Base-by-base conservation (phyloP, 2,113 vertebrate genomes). In the Ceratotherium simum region DNA sequence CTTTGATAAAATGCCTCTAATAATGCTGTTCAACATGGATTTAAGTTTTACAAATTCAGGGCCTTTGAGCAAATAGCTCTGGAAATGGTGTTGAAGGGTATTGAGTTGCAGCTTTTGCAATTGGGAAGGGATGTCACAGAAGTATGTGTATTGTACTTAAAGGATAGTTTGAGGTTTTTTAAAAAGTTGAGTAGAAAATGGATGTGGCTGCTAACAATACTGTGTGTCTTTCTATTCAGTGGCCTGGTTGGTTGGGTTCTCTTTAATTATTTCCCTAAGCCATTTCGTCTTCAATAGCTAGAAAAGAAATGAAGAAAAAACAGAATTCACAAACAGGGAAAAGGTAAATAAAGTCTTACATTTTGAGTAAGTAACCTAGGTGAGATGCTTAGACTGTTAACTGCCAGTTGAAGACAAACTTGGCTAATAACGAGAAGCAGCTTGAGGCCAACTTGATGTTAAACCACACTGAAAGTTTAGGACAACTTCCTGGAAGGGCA, bases 1-100 rank as follows among this genome's bases (percentile, higher is more conserved):
- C 76, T 95, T 89, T 85, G 67, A 64, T 93, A 62, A 65, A 84
- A 95, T 81, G 2, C 25, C 54, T 91, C 39, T 76, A 46, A 12
- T 36, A 56, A 81, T 81, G 51, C 48, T 92, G 9, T 81, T 85
- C 23, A 62, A 8, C 1, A 54, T 67, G 10, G 2, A 60, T n/a
- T 36, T 60, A 58, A 58, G 29, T 69, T 78, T 69, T 54, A 94
- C 72, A 65, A 42, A 91, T 39, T 76, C 48, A 62, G 73, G 13
- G 8, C 18, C n/a, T 89, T 96, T 67, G 58, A 46, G 54, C 29
- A 95, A 76, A 80, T 39, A 89, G 39, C 25, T 60, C 36, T 85
- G 51, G 39, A 81, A 81, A 17, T 85, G 21, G 11, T 85, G 65
- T 48, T 48, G 23, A 82, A 46, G 51, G n/a, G 9, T 79, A 16